Percentiles rank a stretch among this genome's conserved stretches.
Evolutionary conservation across 2,797 vertebrate species (phyloP).

Genomic region (Mormyrus proboscirostris): DNA sequence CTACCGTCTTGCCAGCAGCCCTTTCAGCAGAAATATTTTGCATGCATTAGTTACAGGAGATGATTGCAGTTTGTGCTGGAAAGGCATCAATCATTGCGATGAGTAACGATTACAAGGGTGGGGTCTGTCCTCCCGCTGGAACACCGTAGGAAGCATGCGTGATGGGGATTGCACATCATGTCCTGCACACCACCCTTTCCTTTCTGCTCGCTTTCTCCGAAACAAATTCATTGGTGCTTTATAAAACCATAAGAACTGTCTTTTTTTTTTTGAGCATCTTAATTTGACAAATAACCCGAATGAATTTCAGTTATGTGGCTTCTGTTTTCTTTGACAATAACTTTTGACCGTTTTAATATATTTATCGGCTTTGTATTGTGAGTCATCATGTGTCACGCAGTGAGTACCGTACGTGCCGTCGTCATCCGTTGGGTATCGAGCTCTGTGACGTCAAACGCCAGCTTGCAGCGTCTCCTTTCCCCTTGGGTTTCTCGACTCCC

Average conservation of each 20-base stretch:
- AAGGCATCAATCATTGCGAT: neutral
- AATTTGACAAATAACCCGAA: neutral
- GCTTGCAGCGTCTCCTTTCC: neutral
- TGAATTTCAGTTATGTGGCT: neutral
- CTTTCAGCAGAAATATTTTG: neutral
- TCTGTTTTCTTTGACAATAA: neutral
- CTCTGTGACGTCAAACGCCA: neutral
- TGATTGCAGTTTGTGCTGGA: neutral
- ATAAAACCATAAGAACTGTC: neutral
- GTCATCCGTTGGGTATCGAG: neutral
- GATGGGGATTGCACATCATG: neutral
- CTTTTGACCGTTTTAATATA: neutral
- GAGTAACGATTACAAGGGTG: neutral
- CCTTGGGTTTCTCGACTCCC: neutral
- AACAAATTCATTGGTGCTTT: neutral
- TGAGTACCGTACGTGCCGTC: neutral
- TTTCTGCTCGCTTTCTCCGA: neutral
- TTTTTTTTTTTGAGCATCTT: neutral
- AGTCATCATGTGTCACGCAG: neutral
- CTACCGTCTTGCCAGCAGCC: neutral
- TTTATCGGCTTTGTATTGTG: neutral
- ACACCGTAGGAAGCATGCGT: neutral
- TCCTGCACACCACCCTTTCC: neutral
- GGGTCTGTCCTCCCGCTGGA: neutral
- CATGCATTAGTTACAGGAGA: neutral